Conservation (phyloP, 2,888 invertebrate genomes). For the Melanostoma mellinum region DNA sequence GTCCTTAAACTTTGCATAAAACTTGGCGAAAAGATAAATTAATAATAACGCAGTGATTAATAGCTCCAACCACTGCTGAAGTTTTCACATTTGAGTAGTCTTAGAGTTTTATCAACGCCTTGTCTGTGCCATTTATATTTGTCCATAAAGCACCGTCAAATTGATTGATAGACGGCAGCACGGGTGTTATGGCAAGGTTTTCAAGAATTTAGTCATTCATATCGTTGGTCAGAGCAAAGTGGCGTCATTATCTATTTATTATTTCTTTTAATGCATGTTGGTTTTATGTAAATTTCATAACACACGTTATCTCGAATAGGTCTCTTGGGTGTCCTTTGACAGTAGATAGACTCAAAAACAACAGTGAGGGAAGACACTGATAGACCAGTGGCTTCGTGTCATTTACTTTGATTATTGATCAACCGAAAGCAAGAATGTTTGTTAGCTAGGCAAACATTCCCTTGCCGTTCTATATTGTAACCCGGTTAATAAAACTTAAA, state of each 20-base stretch:
- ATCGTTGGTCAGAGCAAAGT: conserved; percentile 8
- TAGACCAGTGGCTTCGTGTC: conserved; percentile 40
- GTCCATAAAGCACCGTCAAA: background rate
- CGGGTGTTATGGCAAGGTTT: background rate
- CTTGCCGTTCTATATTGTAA: background rate
- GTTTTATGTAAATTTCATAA: conserved; percentile 36
- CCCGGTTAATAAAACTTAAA: conserved; percentile 23
- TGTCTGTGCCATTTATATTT: too few relatives aligned
- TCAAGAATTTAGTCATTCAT: conserved; percentile 33
- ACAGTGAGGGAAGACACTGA: conserved; percentile 5
- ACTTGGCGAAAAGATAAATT: conserved; percentile 33
- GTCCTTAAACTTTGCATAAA: conserved; percentile 4
- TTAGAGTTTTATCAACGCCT: too few relatives aligned
- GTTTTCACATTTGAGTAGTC: background rate
- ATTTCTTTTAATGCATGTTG: background rate
- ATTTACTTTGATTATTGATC: conserved; percentile 53
- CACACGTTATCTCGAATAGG: background rate
- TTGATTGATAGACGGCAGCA: conserved; percentile 26
- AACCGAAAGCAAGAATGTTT: conserved; percentile 30
- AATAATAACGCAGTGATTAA: conserved; percentile 44
- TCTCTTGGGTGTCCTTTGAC: conserved; percentile 1
- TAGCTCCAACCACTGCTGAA: conserved; percentile 2
- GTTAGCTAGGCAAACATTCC: background rate
- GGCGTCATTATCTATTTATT: conserved; percentile 18
- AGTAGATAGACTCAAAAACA: background rate